These are phyloP conservation scores for Ceryle rudis DNA, from an alignment of 2,797 vertebrate genomes.

Conservation along the genomic window DNA sequence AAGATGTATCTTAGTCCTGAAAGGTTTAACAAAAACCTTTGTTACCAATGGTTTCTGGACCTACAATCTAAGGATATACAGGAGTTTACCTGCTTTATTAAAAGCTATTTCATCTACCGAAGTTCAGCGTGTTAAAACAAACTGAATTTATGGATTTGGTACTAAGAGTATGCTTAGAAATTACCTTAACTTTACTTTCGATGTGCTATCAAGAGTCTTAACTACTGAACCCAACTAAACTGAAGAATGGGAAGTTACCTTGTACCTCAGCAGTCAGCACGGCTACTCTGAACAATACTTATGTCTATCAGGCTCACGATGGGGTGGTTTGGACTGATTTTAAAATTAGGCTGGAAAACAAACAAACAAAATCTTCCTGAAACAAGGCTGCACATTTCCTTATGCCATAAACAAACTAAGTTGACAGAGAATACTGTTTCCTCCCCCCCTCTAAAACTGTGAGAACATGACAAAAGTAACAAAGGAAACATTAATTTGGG, in stretches of 20 bases:
- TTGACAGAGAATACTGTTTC: not conserved
- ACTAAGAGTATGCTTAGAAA: not conserved
- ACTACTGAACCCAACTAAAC: not conserved
- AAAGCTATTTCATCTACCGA: not conserved
- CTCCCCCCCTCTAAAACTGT: not conserved
- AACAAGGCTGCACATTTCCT: not conserved
- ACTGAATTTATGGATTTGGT: not conserved
- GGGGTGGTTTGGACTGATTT: not conserved
- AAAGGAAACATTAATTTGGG: conserved; percentile 82
- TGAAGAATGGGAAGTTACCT: not conserved
- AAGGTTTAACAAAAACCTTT: not conserved
- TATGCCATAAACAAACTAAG: not conserved
- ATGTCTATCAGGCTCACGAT: not conserved
- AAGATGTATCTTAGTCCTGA: not conserved
- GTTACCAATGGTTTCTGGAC: not conserved
- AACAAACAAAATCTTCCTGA: not conserved
- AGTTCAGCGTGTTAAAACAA: not conserved
- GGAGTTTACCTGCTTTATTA: not conserved
- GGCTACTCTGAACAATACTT: not conserved
- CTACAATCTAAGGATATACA: not conserved
- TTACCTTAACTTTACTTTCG: not conserved
- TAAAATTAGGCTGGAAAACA: not conserved
- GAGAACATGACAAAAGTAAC: conserved; percentile 79
- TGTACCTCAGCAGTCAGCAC: not conserved
- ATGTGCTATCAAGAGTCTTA: not conserved